phyloP scores from a whole-genome alignment of 2,888 invertebrate species.

The Lobophora halterata region DNA sequence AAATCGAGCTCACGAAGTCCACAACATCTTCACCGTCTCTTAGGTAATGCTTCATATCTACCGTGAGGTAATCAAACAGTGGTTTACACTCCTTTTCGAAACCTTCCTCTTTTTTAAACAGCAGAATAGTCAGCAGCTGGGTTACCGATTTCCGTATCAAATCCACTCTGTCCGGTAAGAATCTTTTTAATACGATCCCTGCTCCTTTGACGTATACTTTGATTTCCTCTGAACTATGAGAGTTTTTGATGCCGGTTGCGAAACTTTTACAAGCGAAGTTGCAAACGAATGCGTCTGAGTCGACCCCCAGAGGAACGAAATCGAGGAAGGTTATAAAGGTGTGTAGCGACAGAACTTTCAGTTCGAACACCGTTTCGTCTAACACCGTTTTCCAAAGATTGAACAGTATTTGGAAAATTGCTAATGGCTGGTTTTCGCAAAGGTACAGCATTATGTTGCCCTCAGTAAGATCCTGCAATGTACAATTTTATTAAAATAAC shows the following conservation, averaged over 20 bases:
- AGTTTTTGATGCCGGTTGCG: constrained; percentile 70
- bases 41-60: constrained; percentile 69
- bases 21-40: constrained; percentile 66
- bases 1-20: constrained; percentile 48
- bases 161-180: constrained; percentile 60
- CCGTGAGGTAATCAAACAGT: constrained; percentile 76
- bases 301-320: constrained; percentile 56
- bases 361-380: constrained; percentile 66
- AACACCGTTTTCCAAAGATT: constrained; percentile 72
- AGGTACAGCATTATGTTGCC: constrained; percentile 59
- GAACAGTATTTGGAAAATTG: constrained; percentile 78
- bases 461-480: constrained; percentile 54
- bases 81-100: constrained; percentile 51
- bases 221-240: constrained; percentile 47
- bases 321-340: constrained; percentile 78
- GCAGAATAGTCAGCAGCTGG: constrained; percentile 76
- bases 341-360: constrained; percentile 78
- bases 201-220: constrained; percentile 63
- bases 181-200: constrained; percentile 56
- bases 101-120: constrained; percentile 60
- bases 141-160: constrained; percentile 72
- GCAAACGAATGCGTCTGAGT: constrained; percentile 77
- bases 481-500: constrained; percentile 1
- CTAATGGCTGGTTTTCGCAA: constrained; percentile 65
- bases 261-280: constrained; percentile 79